Evolutionary conservation across 2,888 invertebrate species (phyloP), one percentile per base, ranked within the genome.

Genomic region (Meteorus cinctellus): DNA sequence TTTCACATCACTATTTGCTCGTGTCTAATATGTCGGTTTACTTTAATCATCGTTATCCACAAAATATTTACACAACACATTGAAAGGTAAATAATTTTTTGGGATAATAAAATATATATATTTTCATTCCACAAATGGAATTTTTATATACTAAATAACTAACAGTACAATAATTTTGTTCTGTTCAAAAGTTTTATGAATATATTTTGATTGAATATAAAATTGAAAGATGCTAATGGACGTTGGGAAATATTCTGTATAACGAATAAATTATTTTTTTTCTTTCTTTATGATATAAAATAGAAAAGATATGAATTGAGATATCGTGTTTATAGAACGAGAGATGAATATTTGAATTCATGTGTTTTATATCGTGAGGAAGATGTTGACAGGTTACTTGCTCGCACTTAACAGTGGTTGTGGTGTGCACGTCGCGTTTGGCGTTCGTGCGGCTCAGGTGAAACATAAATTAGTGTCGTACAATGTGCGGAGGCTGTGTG

Each of bases 401-500:
- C 27, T 55, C n/a, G 29, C 59, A 69, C 69, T 51, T 34, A 19
- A 55, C 19, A 74, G 48, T 34, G 69, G 34, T 62, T 74, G 59
- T 63, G 67, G 19, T 55, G 55, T 55, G 55, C 55, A 55, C 55
- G 19, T 55, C 55, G 55, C 55, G 19, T 19, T 55, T 55, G 55
- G 55, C 19, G 19, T 55, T 55, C 19, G 66, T 48, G 59, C 19
- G 29, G 62, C 51, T 62, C 71, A 71, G 14, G 65, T 72, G 63
- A 62, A 72, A 68, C 76, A 74, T 78, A 76, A 76, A 78, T 78
- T 78, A 78, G 69, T 74, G 69, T 74, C 69, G 45, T 72, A 71
- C 69, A 74, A 71, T 66, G 74, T 60, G 66, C 63, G 60, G 74
- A 74, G 74, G 69, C 70, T 72, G 71, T 66, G n/a, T 48, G 16